Evolutionary conservation across 1,140 invertebrate species (phyloP).

Genomic region (Drosophila orosa): DNA sequence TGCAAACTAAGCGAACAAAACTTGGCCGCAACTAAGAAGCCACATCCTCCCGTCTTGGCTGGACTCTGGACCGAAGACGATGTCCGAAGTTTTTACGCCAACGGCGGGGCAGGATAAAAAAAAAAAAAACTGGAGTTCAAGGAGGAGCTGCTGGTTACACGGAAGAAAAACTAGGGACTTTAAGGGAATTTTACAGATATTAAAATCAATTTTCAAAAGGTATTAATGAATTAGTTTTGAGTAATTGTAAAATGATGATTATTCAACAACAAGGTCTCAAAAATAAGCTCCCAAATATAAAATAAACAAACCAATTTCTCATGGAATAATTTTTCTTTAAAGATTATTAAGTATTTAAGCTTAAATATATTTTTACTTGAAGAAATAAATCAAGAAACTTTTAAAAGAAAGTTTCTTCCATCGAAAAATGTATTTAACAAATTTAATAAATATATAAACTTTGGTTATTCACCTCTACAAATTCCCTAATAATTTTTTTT

Average conservation of each 20-base stretch:
- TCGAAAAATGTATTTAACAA: too few relatives aligned
- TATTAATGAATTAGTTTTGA: neutral
- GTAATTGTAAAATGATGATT: neutral
- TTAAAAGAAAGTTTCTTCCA: too few relatives aligned
- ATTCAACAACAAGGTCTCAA: neutral
- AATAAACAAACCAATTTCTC: neutral
- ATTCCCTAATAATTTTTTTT: neutral
- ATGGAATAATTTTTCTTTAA: too few relatives aligned
- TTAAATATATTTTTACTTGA: too few relatives aligned
- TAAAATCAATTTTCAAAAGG: neutral
- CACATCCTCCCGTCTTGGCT: slow-evolving; percentile 29
- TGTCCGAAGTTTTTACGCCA: slow-evolving; percentile 67
- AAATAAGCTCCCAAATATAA: neutral
- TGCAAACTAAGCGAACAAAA: slow-evolving; percentile 75
- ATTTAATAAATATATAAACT: neutral
- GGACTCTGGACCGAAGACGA: slow-evolving; percentile 36
- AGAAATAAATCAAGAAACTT: too few relatives aligned
- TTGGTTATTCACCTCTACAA: neutral
- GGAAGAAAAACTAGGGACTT: neutral
- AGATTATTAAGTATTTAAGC: too few relatives aligned
- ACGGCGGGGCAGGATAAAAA: slow-evolving; percentile 33
- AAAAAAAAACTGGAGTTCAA: slow-evolving; percentile 10
- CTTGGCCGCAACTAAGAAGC: slow-evolving; percentile 63
- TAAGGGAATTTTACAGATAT: neutral
- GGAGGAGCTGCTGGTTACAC: slow-evolving; percentile 14